Evolutionary conservation across 2,888 invertebrate genomes (phyloP).

Genomic region (Hyles lineata): DNA sequence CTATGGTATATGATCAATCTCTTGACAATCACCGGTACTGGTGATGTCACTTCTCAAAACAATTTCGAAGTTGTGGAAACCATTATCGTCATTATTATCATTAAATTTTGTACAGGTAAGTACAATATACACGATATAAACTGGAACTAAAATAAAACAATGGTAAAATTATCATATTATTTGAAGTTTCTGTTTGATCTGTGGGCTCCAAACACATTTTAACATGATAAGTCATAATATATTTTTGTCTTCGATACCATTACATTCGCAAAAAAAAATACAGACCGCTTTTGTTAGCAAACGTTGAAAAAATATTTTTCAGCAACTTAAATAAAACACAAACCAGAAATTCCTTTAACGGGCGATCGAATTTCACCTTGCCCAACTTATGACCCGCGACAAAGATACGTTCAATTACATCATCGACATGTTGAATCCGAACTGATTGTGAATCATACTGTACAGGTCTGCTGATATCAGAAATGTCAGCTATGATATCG

Average conservation of each 20-base stretch:
- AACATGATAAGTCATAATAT: too few species aligned
- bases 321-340: neutral
- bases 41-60: constrained; percentile 78
- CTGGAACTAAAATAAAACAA: neutral
- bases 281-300: too few species aligned
- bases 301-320: constrained; percentile 12
- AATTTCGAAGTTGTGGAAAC: constrained; percentile 79
- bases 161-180: too few species aligned
- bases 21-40: constrained; percentile 80
- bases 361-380: neutral
- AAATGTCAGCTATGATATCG: constrained; percentile 82
- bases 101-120: constrained; percentile 81
- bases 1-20: constrained; percentile 81
- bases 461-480: constrained; percentile 80
- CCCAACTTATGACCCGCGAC: constrained; percentile 9
- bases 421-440: constrained; percentile 4
- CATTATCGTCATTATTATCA: constrained; percentile 73
- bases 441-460: constrained; percentile 14
- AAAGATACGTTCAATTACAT: constrained; percentile 1
- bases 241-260: too few species aligned
- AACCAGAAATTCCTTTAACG: neutral
- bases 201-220: too few species aligned
- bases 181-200: too few species aligned
- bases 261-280: too few species aligned
- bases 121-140: constrained; percentile 11